phyloP scores from a whole-genome alignment of 2,888 invertebrate genomes.

The Plusia festucae region DNA sequence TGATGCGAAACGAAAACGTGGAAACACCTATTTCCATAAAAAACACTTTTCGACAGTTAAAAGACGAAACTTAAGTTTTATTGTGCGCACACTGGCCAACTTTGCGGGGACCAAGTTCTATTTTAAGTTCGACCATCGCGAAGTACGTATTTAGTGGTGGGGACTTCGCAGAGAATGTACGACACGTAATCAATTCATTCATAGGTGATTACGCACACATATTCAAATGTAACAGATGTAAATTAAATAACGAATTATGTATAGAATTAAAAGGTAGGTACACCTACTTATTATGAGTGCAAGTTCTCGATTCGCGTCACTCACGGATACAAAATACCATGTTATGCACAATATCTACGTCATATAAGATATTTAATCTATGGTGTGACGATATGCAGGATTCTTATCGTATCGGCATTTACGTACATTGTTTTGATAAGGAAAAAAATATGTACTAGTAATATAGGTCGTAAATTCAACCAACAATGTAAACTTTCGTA shows the following conservation, averaged over 20 bases:
- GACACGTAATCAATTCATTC: slow-evolving; percentile 67
- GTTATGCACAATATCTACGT: slow-evolving; percentile 53
- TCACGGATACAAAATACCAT: slow-evolving; percentile 20
- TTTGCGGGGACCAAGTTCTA: slow-evolving; percentile 77
- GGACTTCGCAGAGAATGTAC: slow-evolving; percentile 49
- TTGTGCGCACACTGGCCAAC: slow-evolving; percentile 52
- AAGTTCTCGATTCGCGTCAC: slow-evolving; percentile 34
- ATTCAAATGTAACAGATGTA: slow-evolving; percentile 22
- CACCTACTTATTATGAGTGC: slow-evolving; percentile 13
- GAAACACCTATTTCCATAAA: slow-evolving; percentile 61
- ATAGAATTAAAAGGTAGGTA: slow-evolving; percentile 9
- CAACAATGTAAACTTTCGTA: slow-evolving; percentile 13
- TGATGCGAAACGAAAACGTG: slow-evolving; percentile 64
- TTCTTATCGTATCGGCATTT: slow-evolving; percentile 60
- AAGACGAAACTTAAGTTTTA: slow-evolving; percentile 40
- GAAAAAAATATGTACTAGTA: slow-evolving; percentile 49
- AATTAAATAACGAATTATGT: slow-evolving; percentile 23
- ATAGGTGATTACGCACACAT: slow-evolving; percentile 52
- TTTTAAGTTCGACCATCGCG: slow-evolving; percentile 84
- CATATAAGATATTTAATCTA: slow-evolving; percentile 58
- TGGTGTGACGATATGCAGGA: slow-evolving; percentile 62
- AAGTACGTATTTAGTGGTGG: slow-evolving; percentile 73
- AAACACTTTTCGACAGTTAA: slow-evolving; percentile 38
- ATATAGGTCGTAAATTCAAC: slow-evolving; percentile 43
- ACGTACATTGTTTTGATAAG: slow-evolving; percentile 59